Evolutionary conservation across 2,797 vertebrate genomes (phyloP), one percentile per base, ranked within the genome.

Genomic region (Cossypha polioptera): DNA sequence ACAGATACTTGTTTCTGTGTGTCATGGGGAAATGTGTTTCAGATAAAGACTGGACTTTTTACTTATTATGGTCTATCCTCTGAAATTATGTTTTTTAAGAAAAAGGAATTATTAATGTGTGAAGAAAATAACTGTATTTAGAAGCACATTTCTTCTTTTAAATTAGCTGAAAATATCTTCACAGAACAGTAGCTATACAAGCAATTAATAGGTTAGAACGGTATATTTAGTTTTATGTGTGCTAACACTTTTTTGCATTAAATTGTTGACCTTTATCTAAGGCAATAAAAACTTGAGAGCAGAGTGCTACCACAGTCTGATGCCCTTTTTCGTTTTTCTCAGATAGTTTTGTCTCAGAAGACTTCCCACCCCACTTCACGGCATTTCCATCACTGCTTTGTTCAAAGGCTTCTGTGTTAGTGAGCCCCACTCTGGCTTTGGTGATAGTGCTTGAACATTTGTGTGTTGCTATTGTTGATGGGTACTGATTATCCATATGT

Each of bases 31-130:
- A 59, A 75, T 11, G 2, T 58, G 24, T 88, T 92, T 92, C 31
- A 86, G 67, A 31, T 9, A 71, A 76, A 50, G 26, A 61, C 29
- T 14, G 1, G 5, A 18, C 22, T 45, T 35, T 58, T 58, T 59
- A 26, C 33, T 24, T 91, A 31, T 1, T 95, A 66, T 38, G 20
- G 79, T 93, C 35, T 94, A 21, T 91, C 89, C 16, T 93, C 54
- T 91, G 80, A 87, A 96, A 77, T 22, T 48, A 55, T 19, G 25
- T 53, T 55, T 84, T 95, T 93, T 91, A 88, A 90, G 79, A 83
- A 85, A 89, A 72, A 5, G 4, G 13, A 57, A 31, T 89, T 90
- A 66, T 75, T 67, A 79, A 68, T 82, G 42, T 81, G 43, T 40
- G 66, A 94, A 74, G 59, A 88, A 94, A 81, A 50, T 45, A 59